These are phyloP conservation scores for Embidobia sp. DNA, from an alignment of 2,888 invertebrate species.

Conservation along the genomic window DNA sequence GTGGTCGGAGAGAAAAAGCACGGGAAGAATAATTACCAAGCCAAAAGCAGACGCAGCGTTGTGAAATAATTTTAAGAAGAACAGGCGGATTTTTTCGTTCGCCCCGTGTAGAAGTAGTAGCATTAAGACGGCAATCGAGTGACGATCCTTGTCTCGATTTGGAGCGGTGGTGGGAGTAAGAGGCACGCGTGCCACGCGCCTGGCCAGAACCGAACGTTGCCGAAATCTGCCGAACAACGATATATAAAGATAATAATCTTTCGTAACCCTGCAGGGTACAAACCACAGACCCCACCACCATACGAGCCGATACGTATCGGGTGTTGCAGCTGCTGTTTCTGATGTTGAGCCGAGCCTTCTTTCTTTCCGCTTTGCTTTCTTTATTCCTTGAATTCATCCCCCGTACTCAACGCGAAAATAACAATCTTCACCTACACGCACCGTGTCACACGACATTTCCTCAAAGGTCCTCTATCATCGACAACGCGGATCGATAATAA, in stretches of 20 bases:
- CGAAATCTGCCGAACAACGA: constrained; percentile 70
- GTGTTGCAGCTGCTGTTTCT: constrained; percentile 80
- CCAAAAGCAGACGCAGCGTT: neutral
- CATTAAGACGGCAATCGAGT: constrained; percentile 42
- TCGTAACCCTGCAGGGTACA: constrained; percentile 71
- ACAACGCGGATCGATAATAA: no score
- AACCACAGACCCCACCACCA: constrained; percentile 65
- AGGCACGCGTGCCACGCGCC: constrained; percentile 78
- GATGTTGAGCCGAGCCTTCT: constrained; percentile 62
- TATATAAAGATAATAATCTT: constrained; percentile 76
- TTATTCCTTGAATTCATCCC: constrained; percentile 59
- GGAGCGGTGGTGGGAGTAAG: constrained; percentile 32
- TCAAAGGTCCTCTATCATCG: no score
- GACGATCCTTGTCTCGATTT: constrained; percentile 44
- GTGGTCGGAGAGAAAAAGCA: no score
- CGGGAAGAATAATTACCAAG: no score
- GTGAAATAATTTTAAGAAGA: constrained; percentile 26
- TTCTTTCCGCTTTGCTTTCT: constrained; percentile 64
- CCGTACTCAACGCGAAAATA: constrained; percentile 42
- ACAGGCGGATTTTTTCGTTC: no score
- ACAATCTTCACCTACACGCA: constrained; percentile 51
- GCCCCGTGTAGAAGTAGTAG: no score
- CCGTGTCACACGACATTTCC: neutral
- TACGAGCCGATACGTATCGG: constrained; percentile 75
- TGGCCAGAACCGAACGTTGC: constrained; percentile 65